phyloP scores from a whole-genome alignment of 2,888 invertebrate species.

The Drosophila falleni region DNA sequence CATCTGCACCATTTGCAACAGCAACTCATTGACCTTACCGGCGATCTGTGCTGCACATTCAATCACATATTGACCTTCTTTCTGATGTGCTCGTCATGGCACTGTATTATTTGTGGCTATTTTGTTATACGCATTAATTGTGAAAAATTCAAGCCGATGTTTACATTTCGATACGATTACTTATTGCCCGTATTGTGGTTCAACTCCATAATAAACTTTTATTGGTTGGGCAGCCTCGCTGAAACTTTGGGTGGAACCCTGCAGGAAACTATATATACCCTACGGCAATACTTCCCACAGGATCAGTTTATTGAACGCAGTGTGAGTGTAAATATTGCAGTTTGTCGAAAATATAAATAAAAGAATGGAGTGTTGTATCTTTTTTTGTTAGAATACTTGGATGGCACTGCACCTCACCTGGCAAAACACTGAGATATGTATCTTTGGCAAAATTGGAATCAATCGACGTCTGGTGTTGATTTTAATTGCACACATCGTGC shows the following conservation, averaged over 20 bases:
- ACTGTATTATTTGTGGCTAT: slow-evolving; percentile 1
- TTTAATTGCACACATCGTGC: background rate
- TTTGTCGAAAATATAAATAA: no score
- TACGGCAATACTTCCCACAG: background rate
- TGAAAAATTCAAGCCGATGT: background rate
- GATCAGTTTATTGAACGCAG: background rate
- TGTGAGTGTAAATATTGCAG: background rate
- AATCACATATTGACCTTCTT: slow-evolving; percentile 3
- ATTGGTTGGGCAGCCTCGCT: background rate
- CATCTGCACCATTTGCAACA: slow-evolving; percentile 3
- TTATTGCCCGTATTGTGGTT: background rate
- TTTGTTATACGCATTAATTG: background rate
- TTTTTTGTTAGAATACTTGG: background rate
- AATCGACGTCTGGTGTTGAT: background rate
- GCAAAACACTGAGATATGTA: background rate
- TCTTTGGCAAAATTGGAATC: background rate
- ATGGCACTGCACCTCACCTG: background rate
- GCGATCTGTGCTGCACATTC: background rate
- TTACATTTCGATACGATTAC: background rate
- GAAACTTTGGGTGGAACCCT: background rate
- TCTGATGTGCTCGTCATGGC: background rate
- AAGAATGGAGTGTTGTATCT: no score
- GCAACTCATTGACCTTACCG: background rate
- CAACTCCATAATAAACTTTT: background rate
- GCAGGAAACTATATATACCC: background rate